phyloP scores from a whole-genome alignment of 2,797 vertebrate species.

The Rhadinocentrus ornatus region DNA sequence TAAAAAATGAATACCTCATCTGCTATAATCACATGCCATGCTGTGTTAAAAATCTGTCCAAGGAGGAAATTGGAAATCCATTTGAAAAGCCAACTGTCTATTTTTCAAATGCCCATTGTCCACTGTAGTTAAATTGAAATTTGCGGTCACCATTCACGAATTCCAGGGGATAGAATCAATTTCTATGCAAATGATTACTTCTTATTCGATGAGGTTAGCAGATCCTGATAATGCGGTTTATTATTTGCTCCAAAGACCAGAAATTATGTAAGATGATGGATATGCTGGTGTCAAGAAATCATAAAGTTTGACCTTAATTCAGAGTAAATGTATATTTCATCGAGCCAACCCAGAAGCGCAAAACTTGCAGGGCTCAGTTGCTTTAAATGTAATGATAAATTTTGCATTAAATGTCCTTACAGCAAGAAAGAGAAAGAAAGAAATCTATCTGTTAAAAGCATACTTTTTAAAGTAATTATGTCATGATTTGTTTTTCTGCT shows the following conservation, averaged over 20 bases:
- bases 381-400: conserved; percentile 39
- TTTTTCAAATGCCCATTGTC: conserved; percentile 73
- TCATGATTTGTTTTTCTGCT: neutral
- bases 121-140: conserved; percentile 77
- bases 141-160: conserved; percentile 70
- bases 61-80: conserved; percentile 76
- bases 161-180: conserved; percentile 82
- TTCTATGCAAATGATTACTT: conserved; percentile 85
- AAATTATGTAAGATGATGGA: conserved; percentile 77
- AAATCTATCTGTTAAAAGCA: neutral
- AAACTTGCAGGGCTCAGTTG: conserved; percentile 26
- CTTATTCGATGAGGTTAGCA: conserved; percentile 76
- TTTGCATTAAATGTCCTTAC: conserved; percentile 23
- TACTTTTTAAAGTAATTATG: conserved; percentile 5
- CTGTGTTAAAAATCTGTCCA: conserved; percentile 66
- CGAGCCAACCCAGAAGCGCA: conserved; percentile 33
- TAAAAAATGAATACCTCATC: conserved; percentile 61
- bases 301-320: conserved; percentile 74
- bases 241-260: conserved; percentile 74
- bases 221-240: conserved; percentile 78
- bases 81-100: conserved; percentile 69
- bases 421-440: neutral
- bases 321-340: conserved; percentile 74
- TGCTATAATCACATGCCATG: conserved; percentile 63
- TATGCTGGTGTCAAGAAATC: conserved; percentile 74